Percentiles rank a stretch among this genome's conserved stretches.
Conservation (phyloP, 1,140 invertebrate species). For the Teleopsis dalmanni region DNA sequence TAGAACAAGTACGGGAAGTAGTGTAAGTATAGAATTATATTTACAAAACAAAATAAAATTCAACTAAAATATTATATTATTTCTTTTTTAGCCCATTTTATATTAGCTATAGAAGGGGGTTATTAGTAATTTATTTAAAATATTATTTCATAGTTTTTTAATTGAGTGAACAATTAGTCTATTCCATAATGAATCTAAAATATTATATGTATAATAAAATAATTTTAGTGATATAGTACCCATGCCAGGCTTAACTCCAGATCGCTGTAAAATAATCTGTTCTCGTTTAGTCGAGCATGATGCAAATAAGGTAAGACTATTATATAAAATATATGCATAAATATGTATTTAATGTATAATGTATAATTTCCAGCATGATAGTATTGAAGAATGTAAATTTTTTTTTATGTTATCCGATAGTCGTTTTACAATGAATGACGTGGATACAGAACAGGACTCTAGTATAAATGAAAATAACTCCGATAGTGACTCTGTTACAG, state of each 20-base stretch:
- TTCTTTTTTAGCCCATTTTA: too few relatives aligned
- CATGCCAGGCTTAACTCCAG: constrained; percentile 49
- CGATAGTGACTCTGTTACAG: constrained; percentile 5
- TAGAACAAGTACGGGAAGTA: constrained; percentile 49
- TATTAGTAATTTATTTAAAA: too few relatives aligned
- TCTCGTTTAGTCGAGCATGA: constrained; percentile 29
- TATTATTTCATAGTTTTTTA: too few relatives aligned
- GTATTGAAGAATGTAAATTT: constrained; percentile 56
- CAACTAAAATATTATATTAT: too few relatives aligned
- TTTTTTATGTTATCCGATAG: constrained; percentile 61
- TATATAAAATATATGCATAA: neutral
- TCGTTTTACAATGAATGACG: constrained; percentile 48
- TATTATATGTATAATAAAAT: too few relatives aligned
- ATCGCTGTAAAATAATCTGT: constrained; percentile 45
- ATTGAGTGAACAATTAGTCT: too few relatives aligned
- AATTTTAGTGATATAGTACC: constrained; percentile 48
- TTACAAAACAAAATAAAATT: neutral
- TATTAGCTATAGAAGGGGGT: too few relatives aligned
- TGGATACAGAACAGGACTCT: constrained; percentile 1
- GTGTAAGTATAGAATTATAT: constrained; percentile 43
- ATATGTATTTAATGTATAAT: neutral
- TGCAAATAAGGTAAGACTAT: constrained; percentile 26
- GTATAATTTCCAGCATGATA: constrained; percentile 52
- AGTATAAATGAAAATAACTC: too few relatives aligned
- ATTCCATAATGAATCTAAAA: too few relatives aligned